Percentiles rank a stretch among this genome's conserved stretches.
These are phyloP conservation scores for Bombyx mandarina DNA, from an alignment of 1,140 invertebrate species.

Conservation along the genomic window DNA sequence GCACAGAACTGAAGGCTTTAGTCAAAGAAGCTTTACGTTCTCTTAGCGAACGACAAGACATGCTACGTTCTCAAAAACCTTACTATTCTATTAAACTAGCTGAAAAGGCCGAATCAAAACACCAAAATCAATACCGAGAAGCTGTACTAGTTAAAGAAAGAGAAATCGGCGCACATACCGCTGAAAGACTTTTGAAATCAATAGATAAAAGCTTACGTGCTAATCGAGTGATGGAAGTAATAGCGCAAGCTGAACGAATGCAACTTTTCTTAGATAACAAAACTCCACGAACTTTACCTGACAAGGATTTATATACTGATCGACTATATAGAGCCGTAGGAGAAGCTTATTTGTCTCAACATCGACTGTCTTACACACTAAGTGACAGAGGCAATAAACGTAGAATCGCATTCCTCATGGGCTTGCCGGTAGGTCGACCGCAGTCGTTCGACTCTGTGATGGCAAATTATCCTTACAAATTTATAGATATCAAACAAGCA, in stretches of 20 bases:
- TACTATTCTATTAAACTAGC: slow-evolving; percentile 72
- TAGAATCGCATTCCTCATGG: slow-evolving; percentile 58
- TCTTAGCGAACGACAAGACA: slow-evolving; percentile 64
- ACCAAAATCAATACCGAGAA: slow-evolving; percentile 59
- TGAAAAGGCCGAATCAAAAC: slow-evolving; percentile 62
- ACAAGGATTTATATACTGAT: slow-evolving; percentile 54
- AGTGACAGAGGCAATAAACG: slow-evolving; percentile 56
- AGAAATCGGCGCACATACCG: slow-evolving; percentile 52
- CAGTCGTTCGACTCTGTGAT: slow-evolving; percentile 59
- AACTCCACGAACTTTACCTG: slow-evolving; percentile 48
- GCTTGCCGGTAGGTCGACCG: slow-evolving; percentile 45
- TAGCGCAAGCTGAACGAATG: slow-evolving; percentile 52
- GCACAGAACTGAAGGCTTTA: slow-evolving; percentile 46
- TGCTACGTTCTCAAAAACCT: slow-evolving; percentile 66
- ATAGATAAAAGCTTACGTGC: slow-evolving; percentile 57
- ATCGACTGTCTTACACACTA: slow-evolving; percentile 54
- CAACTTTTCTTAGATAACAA: slow-evolving; percentile 52
- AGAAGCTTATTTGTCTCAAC: slow-evolving; percentile 49
- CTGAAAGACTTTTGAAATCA: slow-evolving; percentile 55
- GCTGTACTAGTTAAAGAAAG: slow-evolving; percentile 56
- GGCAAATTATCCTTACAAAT: slow-evolving; percentile 60
- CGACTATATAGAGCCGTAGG: slow-evolving; percentile 54
- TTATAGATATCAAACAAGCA: slow-evolving; percentile 52
- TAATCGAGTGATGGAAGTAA: slow-evolving; percentile 51
- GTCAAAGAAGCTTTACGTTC: slow-evolving; percentile 61